Conservation (phyloP, 2,888 invertebrate genomes). For the Merodon equestris region DNA sequence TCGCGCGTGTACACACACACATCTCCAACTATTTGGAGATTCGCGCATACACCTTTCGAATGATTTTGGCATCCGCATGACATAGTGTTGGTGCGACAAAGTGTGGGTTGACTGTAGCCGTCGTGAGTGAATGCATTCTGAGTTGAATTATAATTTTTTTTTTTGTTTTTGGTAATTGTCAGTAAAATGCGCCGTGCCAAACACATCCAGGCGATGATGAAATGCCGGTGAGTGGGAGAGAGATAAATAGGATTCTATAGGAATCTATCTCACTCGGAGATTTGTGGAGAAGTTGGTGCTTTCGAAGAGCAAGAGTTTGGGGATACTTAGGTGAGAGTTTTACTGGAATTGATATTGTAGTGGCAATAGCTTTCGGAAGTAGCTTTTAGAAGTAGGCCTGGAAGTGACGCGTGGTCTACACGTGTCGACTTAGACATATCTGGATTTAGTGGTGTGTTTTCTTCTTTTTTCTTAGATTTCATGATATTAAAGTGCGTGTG, state of each 20-base stretch:
- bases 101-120: slow-evolving; percentile 31
- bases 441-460: too few relatives aligned
- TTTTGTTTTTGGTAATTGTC: slow-evolving; percentile 51
- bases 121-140: slow-evolving; percentile 57
- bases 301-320: slow-evolving; percentile 35
- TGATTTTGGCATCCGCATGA: too few relatives aligned
- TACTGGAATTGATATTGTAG: slow-evolving; percentile 21
- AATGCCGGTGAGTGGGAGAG: slow-evolving; percentile 28
- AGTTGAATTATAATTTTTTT: slow-evolving; percentile 27
- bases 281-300: slow-evolving; percentile 43
- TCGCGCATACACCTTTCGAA: slow-evolving; percentile 35
- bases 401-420: too few relatives aligned
- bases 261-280: slow-evolving; percentile 29
- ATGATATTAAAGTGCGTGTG: too few relatives aligned
- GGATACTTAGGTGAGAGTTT: slow-evolving; percentile 58
- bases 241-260: slow-evolving; percentile 3
- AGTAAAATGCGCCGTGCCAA: slow-evolving; percentile 56
- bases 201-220: slow-evolving; percentile 49
- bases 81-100: slow-evolving; percentile 25
- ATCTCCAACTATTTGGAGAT: slow-evolving; percentile 26
- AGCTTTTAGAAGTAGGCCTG: background rate
- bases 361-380: background rate
- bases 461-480: too few relatives aligned
- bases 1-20: background rate
- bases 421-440: too few relatives aligned